phyloP scores from a whole-genome alignment of 2,113 vertebrate genomes.

The Alouatta palliata region DNA sequence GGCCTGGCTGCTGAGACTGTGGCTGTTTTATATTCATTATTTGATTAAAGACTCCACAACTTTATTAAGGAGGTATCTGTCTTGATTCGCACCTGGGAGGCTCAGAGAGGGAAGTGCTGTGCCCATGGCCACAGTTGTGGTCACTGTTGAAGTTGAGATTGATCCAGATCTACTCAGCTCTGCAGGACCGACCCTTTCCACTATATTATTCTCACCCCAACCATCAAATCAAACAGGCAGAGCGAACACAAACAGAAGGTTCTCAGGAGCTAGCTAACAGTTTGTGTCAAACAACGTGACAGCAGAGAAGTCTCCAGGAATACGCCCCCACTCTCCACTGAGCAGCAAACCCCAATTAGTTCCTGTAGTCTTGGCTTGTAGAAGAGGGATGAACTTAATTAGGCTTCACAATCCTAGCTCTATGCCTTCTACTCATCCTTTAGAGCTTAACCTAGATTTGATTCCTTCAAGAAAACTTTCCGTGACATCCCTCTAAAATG shows the following conservation, averaged over 20 bases:
- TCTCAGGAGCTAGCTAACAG: not conserved
- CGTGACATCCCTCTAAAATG: not conserved
- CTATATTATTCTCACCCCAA: not conserved
- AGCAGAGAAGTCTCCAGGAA: not conserved
- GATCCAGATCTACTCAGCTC: not conserved
- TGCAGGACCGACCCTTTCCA: not conserved
- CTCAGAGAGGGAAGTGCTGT: not conserved
- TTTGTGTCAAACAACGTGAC: not conserved
- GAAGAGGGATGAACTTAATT: not conserved
- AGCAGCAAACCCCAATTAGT: not conserved
- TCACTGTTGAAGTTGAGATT: not conserved
- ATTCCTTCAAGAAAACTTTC: not conserved
- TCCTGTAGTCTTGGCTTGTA: not conserved
- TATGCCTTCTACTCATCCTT: not conserved
- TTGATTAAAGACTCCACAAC: conserved; percentile 49
- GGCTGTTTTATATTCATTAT: conserved; percentile 47
- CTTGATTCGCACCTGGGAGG: not conserved
- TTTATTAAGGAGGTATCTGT: conserved; percentile 30
- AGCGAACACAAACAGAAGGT: not conserved
- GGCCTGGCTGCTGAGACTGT: not conserved
- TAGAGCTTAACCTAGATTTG: not conserved
- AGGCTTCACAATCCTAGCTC: not conserved
- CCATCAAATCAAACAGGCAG: not conserved
- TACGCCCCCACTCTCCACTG: not conserved
- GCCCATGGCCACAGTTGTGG: not conserved